A percentile compares a stretch with the other conserved stretches of the same genome.
Evolutionary conservation across 1,140 invertebrate genomes (phyloP).

Genomic region (Popillia japonica): DNA sequence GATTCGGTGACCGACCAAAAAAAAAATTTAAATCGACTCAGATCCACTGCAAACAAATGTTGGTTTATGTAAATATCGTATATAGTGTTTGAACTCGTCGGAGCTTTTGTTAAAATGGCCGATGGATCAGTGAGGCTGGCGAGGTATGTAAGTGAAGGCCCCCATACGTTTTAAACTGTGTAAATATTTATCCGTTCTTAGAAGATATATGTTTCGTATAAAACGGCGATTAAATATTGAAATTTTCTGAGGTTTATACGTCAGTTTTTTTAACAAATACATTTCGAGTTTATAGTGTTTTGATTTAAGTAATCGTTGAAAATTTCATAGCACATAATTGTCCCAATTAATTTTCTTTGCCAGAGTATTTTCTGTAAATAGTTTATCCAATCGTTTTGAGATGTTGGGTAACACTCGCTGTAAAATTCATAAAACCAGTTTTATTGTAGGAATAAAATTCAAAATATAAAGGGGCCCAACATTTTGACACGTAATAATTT

Average conservation of each 20-base stretch:
- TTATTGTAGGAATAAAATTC: neutral
- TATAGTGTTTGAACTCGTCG: slow-evolving; percentile 16
- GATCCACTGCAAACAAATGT: slow-evolving; percentile 32
- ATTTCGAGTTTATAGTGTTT: slow-evolving; percentile 6
- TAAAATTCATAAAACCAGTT: neutral
- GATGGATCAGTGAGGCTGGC: neutral
- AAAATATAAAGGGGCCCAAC: neutral
- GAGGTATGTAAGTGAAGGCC: neutral
- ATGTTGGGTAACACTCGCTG: neutral
- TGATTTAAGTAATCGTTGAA: neutral
- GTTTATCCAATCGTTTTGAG: neutral
- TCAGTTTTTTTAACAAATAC: too few relatives aligned
- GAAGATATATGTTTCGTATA: slow-evolving; percentile 31
- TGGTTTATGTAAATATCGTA: slow-evolving; percentile 15
- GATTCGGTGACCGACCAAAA: slow-evolving; percentile 1
- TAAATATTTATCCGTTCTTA: slow-evolving; percentile 28
- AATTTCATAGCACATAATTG: neutral
- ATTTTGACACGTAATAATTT: slow-evolving; percentile 7
- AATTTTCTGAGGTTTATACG: slow-evolving; percentile 10
- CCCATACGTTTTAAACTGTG: slow-evolving; percentile 32
- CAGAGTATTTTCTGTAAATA: neutral
- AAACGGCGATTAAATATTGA: slow-evolving; percentile 36
- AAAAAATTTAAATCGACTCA: slow-evolving; percentile 37
- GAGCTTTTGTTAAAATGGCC: slow-evolving; percentile 36
- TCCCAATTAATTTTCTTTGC: slow-evolving; percentile 3